A percentile compares a stretch with the other conserved stretches of the same genome.
Evolutionary conservation across 92 coral and sea anemone species (phyloP).

Genomic region (Desmophyllum pertusum): DNA sequence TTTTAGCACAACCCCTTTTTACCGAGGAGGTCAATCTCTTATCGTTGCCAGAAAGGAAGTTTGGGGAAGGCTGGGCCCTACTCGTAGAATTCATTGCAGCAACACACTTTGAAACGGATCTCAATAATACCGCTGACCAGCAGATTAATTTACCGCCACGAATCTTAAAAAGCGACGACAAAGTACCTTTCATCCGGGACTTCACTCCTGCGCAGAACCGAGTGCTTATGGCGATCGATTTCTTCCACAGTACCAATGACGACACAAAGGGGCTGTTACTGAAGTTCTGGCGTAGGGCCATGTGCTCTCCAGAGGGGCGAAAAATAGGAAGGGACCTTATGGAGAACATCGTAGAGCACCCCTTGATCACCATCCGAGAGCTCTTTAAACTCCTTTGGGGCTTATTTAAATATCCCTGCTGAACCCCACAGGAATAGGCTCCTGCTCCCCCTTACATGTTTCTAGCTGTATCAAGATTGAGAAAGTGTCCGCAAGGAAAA

Average conservation of each 20-base stretch:
- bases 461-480: neutral
- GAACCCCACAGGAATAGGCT: neutral
- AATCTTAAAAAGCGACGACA: conserved; percentile 58
- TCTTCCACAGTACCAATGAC: conserved; percentile 54
- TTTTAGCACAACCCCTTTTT: conserved; percentile 70
- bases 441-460: neutral
- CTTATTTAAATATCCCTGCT: conserved; percentile 61
- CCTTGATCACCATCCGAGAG: conserved; percentile 48
- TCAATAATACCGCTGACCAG: conserved; percentile 70
- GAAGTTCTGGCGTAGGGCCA: conserved; percentile 73
- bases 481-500: neutral
- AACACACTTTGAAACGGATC: conserved; percentile 74
- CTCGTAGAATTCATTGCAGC: conserved; percentile 89
- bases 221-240: conserved; percentile 62
- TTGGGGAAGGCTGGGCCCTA: conserved; percentile 87
- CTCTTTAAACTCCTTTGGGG: conserved; percentile 61
- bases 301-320: conserved; percentile 83
- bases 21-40: conserved; percentile 54
- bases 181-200: conserved; percentile 72
- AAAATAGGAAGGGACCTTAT: conserved; percentile 72
- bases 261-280: conserved; percentile 62
- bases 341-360: conserved; percentile 58
- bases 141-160: conserved; percentile 67
- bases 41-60: conserved; percentile 74
- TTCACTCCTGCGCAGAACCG: conserved; percentile 63